Evolutionary conservation across 92 coral and sea anemone species (phyloP), one percentile per base, ranked within the genome.

Genomic region (Siderastrea siderea): DNA sequence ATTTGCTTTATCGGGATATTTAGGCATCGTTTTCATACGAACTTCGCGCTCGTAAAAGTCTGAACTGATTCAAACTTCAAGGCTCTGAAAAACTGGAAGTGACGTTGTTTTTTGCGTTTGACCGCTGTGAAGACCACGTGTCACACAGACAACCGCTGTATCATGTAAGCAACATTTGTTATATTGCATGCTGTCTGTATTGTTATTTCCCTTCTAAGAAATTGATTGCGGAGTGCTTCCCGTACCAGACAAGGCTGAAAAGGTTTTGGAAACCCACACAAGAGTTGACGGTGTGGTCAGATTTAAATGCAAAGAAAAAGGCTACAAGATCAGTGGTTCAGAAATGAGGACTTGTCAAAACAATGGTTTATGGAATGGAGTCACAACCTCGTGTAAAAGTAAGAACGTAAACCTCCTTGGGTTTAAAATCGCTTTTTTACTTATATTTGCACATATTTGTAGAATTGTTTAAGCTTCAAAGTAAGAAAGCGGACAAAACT

Each of bases 291-390:
- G 84, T 13, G 54, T 17, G 44, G 83, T 85, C 58, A 68, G 12
- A 58, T 85, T 51, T 66, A 5, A 53, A 68, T 85, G 89, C 11
- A 55, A 51, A 6, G 83, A 85, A 71, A 85, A 59, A n/a, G 89
- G 89, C 2, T 85, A 85, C 69, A 84, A 85, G 71, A 66, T 85
- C 58, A 65, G 48, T 6, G 89, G 89, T 16, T 77, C 89, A 19
- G 83, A 85, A 69, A 55, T 57, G 3, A 59, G 89, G 54, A 54
- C 54, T 13, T 85, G 89, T 68, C 77, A 11, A 11, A 55, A 66
- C n/a, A 57, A 65, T 53, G 84, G 75, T 13, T 6, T 5, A 45
- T 85, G 89, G 89, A 77, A 77, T 66, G 89, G 89, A 47, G 8
- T 16, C 15, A 14, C 47, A 66, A 67, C 89, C 17, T 53, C 76